Percentiles rank a stretch among this genome's conserved stretches.
Evolutionary conservation across 2,113 vertebrate genomes (phyloP).

Genomic region (Tretioscincus oriximinensis): DNA sequence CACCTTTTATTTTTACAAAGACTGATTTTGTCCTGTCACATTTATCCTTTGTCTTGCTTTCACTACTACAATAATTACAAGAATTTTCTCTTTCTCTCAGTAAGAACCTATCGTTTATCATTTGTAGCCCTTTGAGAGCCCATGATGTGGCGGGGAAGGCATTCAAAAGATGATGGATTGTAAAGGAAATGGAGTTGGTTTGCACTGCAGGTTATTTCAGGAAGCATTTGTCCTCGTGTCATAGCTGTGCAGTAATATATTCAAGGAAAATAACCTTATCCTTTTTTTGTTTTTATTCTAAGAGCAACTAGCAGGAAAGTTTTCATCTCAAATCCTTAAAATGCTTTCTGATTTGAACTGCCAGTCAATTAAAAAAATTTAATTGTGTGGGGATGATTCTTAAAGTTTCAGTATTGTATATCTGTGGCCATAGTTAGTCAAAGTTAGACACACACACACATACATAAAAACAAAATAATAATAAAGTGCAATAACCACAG

Average conservation of each 20-base stretch:
- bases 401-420: background rate
- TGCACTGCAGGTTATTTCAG: conserved; percentile 24
- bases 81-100: background rate
- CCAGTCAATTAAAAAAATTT: background rate
- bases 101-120: background rate
- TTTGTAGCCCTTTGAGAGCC: conserved; percentile 15
- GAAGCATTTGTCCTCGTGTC: conserved; percentile 33
- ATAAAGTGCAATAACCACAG: no score
- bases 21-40: background rate
- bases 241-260: conserved; percentile 33
- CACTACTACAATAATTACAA: background rate
- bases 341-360: background rate
- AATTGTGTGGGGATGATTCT: background rate
- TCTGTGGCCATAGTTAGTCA: background rate
- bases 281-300: conserved; percentile 6
- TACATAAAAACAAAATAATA: no score
- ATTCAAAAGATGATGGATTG: conserved; percentile 29
- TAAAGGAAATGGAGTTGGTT: conserved; percentile 23
- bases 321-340: background rate
- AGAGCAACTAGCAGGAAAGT: conserved; percentile 9
- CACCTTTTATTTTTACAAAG: conserved; percentile 9
- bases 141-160: conserved; percentile 10
- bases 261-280: conserved; percentile 14
- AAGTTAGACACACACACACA: no score
- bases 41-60: background rate